Evolutionary conservation across 1,140 invertebrate species (phyloP).

Genomic region (Goniozus legneri): DNA sequence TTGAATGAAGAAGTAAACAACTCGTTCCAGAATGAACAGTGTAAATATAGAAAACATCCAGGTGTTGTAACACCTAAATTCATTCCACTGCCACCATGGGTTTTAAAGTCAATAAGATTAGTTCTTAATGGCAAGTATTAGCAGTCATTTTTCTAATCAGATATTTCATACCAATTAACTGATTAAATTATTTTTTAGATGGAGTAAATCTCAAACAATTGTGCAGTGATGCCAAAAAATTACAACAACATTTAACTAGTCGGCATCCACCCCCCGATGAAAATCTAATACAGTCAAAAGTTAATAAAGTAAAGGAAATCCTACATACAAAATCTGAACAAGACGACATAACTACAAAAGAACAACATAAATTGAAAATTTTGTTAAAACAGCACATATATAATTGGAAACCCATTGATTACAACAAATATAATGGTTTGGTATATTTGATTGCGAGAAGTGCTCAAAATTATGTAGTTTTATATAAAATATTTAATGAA

Average conservation of each 20-base stretch:
- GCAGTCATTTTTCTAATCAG: conserved; percentile 4
- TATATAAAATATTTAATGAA: conserved; percentile 71
- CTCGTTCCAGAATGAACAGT: conserved; percentile 55
- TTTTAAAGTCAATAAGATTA: conserved; percentile 55
- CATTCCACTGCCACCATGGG: conserved; percentile 58
- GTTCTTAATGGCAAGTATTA: conserved; percentile 50
- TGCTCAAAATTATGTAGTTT: conserved; percentile 71
- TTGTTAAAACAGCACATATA: conserved; percentile 61
- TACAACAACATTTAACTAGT: conserved; percentile 60
- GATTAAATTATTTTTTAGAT: conserved; percentile 5
- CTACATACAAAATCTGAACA: conserved; percentile 38
- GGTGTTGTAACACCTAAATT: conserved; percentile 57
- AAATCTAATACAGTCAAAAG: conserved; percentile 51
- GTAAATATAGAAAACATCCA: conserved; percentile 69
- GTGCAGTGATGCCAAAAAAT: conserved; percentile 51
- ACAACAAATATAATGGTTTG: conserved; percentile 60
- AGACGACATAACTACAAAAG: conserved; percentile 24
- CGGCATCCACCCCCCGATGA: conserved; percentile 63
- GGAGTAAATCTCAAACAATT: conserved; percentile 44
- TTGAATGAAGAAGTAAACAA: conserved; percentile 53
- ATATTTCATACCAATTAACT: conserved; percentile 5
- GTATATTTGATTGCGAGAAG: conserved; percentile 69
- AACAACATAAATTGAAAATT: conserved; percentile 38
- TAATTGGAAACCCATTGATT: conserved; percentile 70
- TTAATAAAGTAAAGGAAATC: conserved; percentile 38